phyloP scores from a whole-genome alignment of 2,797 vertebrate species.

The Syndactyla subalaris region DNA sequence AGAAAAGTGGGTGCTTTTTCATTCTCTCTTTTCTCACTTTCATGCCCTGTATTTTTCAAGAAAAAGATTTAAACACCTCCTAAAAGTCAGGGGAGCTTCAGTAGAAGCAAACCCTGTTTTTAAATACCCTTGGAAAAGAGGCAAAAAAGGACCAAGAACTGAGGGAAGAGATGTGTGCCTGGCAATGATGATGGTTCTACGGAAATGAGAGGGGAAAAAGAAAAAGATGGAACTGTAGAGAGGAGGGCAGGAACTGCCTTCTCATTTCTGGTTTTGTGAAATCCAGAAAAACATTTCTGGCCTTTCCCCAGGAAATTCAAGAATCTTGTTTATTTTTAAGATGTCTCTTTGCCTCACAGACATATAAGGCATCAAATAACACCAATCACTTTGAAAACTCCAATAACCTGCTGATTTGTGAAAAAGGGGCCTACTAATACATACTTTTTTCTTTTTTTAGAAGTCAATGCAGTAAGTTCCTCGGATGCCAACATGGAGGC shows the following conservation, averaged over 20 bases:
- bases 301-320: neutral
- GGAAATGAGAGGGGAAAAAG: neutral
- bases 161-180: neutral
- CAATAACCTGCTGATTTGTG: neutral
- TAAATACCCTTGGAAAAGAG: neutral
- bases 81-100: neutral
- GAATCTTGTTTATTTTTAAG: neutral
- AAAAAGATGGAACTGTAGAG: constrained; percentile 15
- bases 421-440: neutral
- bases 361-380: neutral
- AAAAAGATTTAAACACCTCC: neutral
- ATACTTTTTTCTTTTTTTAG: neutral
- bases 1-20: neutral
- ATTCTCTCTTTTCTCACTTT: neutral
- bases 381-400: neutral
- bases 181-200: constrained; percentile 3
- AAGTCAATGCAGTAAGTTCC: neutral
- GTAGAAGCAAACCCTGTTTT: neutral
- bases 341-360: neutral
- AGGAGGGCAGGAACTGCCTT: neutral
- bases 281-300: neutral
- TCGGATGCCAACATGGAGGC: neutral
- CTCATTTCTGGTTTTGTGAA: neutral
- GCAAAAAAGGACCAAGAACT: neutral
- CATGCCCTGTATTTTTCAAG: neutral